These are phyloP conservation scores for Rhabdophis nuchalis DNA, from an alignment of 2,797 vertebrate genomes.

Conservation along the genomic window DNA sequence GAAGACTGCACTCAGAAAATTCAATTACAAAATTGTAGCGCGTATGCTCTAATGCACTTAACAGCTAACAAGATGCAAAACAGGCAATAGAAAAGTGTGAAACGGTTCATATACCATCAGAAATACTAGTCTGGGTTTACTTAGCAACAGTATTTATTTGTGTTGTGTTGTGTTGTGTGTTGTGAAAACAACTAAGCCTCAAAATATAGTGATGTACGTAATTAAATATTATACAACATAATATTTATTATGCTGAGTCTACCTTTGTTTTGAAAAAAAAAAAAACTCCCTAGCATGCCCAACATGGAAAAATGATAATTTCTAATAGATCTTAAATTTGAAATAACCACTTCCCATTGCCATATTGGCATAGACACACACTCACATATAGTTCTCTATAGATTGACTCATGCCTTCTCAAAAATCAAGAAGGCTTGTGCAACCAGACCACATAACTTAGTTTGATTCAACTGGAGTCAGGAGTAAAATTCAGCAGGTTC, in stretches of 20 bases:
- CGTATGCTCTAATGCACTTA: conserved; percentile 21
- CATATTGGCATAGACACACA: not conserved
- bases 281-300: not conserved
- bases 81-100: not conserved
- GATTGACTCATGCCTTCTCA: not conserved
- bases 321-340: not conserved
- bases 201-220: not conserved
- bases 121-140: conserved; percentile 16
- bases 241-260: not conserved
- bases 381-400: not conserved
- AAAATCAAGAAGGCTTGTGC: not conserved
- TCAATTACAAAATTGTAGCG: conserved; percentile 22
- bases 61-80: conserved; percentile 30
- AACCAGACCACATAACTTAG: not conserved
- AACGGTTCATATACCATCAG: not conserved
- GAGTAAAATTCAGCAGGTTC: too few species aligned
- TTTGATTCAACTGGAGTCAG: not conserved
- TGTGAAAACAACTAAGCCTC: not conserved
- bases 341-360: not conserved
- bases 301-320: not conserved
- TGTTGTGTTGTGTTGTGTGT: not conserved
- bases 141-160: conserved; percentile 10
- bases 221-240: not conserved
- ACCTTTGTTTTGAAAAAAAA: not conserved
- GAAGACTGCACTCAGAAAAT: not conserved